Evolutionary conservation across 2,888 invertebrate species (phyloP), one percentile per base, ranked within the genome.

Genomic region (Blastobasis lacticolella): DNA sequence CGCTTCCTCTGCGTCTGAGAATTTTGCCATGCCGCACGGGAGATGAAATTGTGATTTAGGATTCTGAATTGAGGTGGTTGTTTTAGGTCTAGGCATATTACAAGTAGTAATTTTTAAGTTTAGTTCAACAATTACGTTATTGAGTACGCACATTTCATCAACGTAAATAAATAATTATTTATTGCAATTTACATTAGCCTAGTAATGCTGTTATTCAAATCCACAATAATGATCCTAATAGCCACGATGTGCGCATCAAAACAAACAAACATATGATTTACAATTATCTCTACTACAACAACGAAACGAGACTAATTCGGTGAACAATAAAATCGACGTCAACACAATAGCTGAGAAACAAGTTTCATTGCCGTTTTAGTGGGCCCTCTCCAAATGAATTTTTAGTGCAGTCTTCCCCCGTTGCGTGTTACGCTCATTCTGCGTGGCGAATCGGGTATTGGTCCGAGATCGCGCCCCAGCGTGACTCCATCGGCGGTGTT

Each of bases 361-460:
- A 48, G 53, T 53, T 57, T 51, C 51, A 55, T 58, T 57, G 38
- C 36, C 23, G 42, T 51, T 40, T 42, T 44, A 64, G 48, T 38
- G 37, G 23, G 45, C 45, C 49, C 23, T 23, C 49, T 38, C 50
- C 9, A 60, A 62, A 65, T 67, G 57, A 66, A 70, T 69, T 68
- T 69, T 75, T 75, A 75, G 76, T 64, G 65, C 60, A 61, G 59
- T 62, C 66, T 57, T 71, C 73, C 73, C 66, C 66, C 62, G 71
- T 78, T 75, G 77, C 79, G 75, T 78, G 78, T 65, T 66, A 61
- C 61, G 66, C 67, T 64, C 62, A 68, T 72, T 65, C 67, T 58
- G 75, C 81, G 78, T 75, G 71, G 71, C 84, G 65, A 84, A 86
- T 85, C 64, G 75, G 73, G 67, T 71, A 75, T 73, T 42, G 51